Evolutionary conservation across 2,113 vertebrate genomes (phyloP), one percentile per base, ranked within the genome.

Genomic region (Talpa occidentalis): DNA sequence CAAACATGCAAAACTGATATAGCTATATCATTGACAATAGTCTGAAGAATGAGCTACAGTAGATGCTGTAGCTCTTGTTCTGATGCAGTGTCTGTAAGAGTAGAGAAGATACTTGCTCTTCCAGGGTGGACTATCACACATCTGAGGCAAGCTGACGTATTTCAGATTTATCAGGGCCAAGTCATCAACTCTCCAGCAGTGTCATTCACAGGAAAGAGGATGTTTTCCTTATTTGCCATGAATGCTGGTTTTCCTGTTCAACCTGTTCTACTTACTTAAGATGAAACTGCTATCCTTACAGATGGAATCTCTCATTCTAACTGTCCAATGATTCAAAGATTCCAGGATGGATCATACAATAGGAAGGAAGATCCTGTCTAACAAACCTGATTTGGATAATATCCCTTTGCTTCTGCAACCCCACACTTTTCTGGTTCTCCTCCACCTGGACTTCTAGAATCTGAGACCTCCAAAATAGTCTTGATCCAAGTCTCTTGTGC

Each of bases 161-260:
- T 92, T 91, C 37, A 60, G 62, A 76, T 86, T 91, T 52, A 59
- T 88, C 64, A 80, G 15, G n/a, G 47, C 24, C 74, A 80, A 62
- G 37, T 80, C 87, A 83, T 72, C 37, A 16, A 24, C 40, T 21
- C 52, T 80, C 5, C 44, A 47, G 19, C 10, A 16, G 32, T 0
- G 6, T 95, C 89, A 66, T 49, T 49, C 30, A 9, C 10, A 52
- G 66, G 74, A 78, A 40, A 79, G 17, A 89, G 74, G 89, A 32
- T 74, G n/a, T 87, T 67, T 47, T 72, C 32, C 92, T 91, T 67
- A 83, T 5, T 76, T 79, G 40, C 22, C 26, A 1, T 4, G 70
- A 93, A 84, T 90, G 62, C 66, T 40, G 80, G 44, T 54, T 91
- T 82, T 79, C 93, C 83, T 90, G 96, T 80, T 80, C 30, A 40